Evolutionary conservation across 2,888 invertebrate species (phyloP), one percentile per base, ranked within the genome.

Genomic region (Argyresthia albistria): DNA sequence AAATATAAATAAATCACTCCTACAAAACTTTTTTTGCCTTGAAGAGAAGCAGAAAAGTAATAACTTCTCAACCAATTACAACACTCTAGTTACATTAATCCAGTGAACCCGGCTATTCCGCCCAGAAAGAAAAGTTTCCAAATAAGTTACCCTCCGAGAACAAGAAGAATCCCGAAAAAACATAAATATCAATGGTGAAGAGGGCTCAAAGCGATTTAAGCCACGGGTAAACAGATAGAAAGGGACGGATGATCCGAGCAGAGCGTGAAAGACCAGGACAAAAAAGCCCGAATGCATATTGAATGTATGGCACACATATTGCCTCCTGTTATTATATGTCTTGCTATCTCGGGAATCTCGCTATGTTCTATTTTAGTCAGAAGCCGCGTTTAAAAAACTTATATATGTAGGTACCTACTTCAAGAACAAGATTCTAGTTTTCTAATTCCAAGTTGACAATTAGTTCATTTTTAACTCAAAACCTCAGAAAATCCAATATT

Each of bases 61-160:
- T 78, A 80, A 77, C 75, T 77, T 80, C 70, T 72, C 69, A 70
- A 75, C 74, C 78, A 80, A 80, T 80, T 80, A 81, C 73, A 73
- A 74, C 76, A 80, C 74, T 79, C 73, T 76, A 76, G 74, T 76
- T 76, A 80, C 75, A 76, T 79, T 80, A 77, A 78, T 80, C 73
- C 73, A 69, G 66, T 67, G 70, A 72, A 72, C 67, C 69, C 67
- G 59, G 69, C 69, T 65, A 67, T 69, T 73, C 69, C 68, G 71
- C 59, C 66, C 67, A 65, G 71, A 76, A 73, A 76, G 72, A 68
- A 73, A 80, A 78, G 76, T 81, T 80, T 72, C 66, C 74, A 76
- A 80, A 76, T 74, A 77, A 74, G 67, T 74, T 70, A 69, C 69
- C 74, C 73, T 70, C 72, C 61, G 66, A 70, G 72, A 70, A 56